These are phyloP conservation scores for Unio delphinus DNA, from an alignment of 2,888 invertebrate genomes.

Conservation along the genomic window DNA sequence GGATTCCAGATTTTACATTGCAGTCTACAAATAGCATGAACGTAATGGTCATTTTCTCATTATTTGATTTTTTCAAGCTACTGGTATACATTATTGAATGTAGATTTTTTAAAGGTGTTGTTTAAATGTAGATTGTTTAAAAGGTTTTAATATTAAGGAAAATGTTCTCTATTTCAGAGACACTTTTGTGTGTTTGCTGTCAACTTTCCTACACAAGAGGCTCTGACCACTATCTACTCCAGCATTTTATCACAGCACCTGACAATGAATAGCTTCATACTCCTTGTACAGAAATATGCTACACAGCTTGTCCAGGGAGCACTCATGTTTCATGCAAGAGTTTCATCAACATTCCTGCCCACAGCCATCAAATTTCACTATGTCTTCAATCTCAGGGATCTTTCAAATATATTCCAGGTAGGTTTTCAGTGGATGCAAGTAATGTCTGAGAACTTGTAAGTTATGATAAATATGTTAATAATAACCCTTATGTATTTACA, in stretches of 20 bases:
- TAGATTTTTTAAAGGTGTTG: neutral
- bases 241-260: slow-evolving; percentile 79
- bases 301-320: slow-evolving; percentile 86
- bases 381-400: slow-evolving; percentile 93
- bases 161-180: slow-evolving; percentile 53
- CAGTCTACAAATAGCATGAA: too few relatives aligned
- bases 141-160: neutral
- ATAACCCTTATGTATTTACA: too few relatives aligned
- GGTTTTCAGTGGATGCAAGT: slow-evolving; percentile 7
- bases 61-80: too few relatives aligned
- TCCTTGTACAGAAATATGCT: slow-evolving; percentile 79
- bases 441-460: too few relatives aligned
- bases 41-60: too few relatives aligned
- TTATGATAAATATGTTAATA: too few relatives aligned
- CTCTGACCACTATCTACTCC: slow-evolving; percentile 89
- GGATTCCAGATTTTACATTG: too few relatives aligned
- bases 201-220: slow-evolving; percentile 87
- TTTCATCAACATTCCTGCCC: slow-evolving; percentile 88
- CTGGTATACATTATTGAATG: too few relatives aligned
- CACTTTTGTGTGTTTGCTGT: slow-evolving; percentile 73
- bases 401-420: slow-evolving; percentile 95
- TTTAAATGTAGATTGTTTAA: neutral
- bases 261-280: slow-evolving; percentile 84
- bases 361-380: slow-evolving; percentile 98
- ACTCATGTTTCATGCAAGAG: slow-evolving; percentile 87